Percentiles rank a stretch among this genome's conserved stretches.
These are phyloP conservation scores for Saxidomus purpurata DNA, from an alignment of 1,140 invertebrate genomes.

Conservation along the genomic window DNA sequence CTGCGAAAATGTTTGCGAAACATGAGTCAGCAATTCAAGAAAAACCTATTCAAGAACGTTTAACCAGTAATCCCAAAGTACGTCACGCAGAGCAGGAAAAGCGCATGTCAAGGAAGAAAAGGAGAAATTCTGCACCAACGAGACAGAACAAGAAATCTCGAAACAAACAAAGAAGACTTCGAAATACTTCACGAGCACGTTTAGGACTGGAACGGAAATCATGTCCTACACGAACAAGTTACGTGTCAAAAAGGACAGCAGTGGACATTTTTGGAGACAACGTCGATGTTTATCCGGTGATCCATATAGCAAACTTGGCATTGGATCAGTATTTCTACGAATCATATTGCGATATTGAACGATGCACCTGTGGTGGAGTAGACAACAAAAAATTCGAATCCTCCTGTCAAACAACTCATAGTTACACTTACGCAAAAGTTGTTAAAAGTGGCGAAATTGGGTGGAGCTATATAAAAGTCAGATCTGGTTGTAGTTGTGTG, in stretches of 20 bases:
- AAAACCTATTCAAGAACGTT: background rate
- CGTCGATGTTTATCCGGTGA: constrained; percentile 24
- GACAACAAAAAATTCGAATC: constrained; percentile 19
- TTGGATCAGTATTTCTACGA: constrained; percentile 47
- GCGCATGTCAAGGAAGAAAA: background rate
- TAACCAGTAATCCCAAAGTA: background rate
- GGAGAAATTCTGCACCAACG: background rate
- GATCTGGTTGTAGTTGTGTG: constrained; percentile 50
- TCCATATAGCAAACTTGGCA: background rate
- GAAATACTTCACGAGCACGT: too few relatives aligned
- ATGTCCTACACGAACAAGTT: background rate
- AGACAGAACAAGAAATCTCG: too few relatives aligned
- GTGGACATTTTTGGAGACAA: constrained; percentile 40
- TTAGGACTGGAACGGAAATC: background rate
- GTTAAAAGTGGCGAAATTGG: constrained; percentile 39
- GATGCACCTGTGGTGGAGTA: constrained; percentile 12
- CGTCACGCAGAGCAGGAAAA: background rate
- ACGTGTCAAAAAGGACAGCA: background rate
- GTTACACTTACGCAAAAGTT: constrained; percentile 31
- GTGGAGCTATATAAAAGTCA: constrained; percentile 45
- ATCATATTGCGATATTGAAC: constrained; percentile 21
- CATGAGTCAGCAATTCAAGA: background rate
- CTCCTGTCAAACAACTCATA: constrained; percentile 32
- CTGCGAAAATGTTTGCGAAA: background rate
- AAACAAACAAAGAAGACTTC: too few relatives aligned